Conservation (phyloP, 2,888 invertebrate species). For the Cataglyphis albicans region DNA sequence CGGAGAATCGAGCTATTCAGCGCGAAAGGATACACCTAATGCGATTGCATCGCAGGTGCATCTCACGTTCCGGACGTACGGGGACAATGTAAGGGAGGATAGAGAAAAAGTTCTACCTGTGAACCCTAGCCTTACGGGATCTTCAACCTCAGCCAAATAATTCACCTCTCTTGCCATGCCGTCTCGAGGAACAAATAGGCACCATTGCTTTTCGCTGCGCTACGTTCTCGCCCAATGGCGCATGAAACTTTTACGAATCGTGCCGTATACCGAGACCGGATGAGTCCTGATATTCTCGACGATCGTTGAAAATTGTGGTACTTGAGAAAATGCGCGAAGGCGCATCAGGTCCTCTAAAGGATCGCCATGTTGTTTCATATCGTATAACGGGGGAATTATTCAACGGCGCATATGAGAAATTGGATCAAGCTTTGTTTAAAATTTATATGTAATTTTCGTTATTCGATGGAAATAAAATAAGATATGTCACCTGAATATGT, state of each 20-base stretch:
- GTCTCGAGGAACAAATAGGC: slow-evolving; percentile 34
- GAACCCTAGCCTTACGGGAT: slow-evolving; percentile 4
- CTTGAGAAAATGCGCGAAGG: background rate
- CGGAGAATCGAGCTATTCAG: background rate
- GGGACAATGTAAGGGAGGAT: slow-evolving; percentile 11
- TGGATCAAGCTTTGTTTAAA: background rate
- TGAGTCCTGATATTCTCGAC: slow-evolving; percentile 12
- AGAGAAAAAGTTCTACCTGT: slow-evolving; percentile 9
- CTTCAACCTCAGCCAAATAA: slow-evolving; percentile 31
- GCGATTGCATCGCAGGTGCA: slow-evolving; percentile 27
- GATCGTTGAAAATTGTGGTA: slow-evolving; percentile 37
- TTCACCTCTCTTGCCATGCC: slow-evolving; percentile 29
- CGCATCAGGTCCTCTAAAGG: background rate
- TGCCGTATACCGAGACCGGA: slow-evolving; percentile 28
- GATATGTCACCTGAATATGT: background rate
- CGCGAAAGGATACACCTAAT: slow-evolving; percentile 21
- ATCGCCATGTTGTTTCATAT: background rate
- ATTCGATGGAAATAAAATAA: background rate
- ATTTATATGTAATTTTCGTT: background rate
- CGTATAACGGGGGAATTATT: background rate
- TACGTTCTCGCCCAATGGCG: slow-evolving; percentile 42
- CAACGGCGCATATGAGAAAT: background rate
- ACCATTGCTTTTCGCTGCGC: slow-evolving; percentile 45
- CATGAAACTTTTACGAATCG: slow-evolving; percentile 45
- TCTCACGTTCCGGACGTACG: background rate